A percentile compares a stretch with the other conserved stretches of the same genome.
Conservation (phyloP, 2,113 vertebrate species). For the Gopherus flavomarginatus region DNA sequence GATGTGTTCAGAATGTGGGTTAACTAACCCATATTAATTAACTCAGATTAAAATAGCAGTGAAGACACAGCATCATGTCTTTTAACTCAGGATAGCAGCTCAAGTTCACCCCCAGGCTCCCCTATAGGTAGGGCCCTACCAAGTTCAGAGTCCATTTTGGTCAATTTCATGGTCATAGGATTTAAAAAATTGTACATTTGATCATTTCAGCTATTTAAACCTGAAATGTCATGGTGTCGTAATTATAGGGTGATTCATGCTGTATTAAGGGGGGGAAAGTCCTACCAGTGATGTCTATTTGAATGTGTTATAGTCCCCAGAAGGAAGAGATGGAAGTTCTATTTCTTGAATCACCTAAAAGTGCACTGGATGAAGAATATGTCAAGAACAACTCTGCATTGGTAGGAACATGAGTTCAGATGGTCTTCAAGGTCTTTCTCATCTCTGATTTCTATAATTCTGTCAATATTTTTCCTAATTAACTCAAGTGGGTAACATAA, state of each 20-base stretch:
- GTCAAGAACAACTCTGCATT: not conserved
- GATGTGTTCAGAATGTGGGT: too few species aligned
- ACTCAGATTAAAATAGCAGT: too few species aligned
- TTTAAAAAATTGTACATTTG: too few species aligned
- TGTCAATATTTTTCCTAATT: constrained; percentile 58
- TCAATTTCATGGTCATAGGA: too few species aligned
- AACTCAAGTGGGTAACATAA: constrained; percentile 41
- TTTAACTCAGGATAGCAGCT: too few species aligned
- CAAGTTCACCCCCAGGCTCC: too few species aligned
- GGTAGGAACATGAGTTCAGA: constrained; percentile 9
- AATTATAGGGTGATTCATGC: not conserved
- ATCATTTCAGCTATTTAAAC: too few species aligned
- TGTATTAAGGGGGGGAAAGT: not conserved
- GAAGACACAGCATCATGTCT: too few species aligned
- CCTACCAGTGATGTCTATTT: not conserved
- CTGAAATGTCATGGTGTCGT: too few species aligned
- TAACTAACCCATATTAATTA: too few species aligned
- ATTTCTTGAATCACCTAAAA: not conserved
- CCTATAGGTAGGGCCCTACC: too few species aligned
- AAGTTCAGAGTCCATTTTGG: too few species aligned
- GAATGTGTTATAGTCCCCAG: not conserved
- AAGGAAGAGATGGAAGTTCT: not conserved
- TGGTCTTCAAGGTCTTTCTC: constrained; percentile 49
- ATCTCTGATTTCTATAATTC: constrained; percentile 42
- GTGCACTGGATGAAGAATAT: not conserved